Conservation (phyloP, 2,888 invertebrate genomes). For the Eupithecia vulgata region DNA sequence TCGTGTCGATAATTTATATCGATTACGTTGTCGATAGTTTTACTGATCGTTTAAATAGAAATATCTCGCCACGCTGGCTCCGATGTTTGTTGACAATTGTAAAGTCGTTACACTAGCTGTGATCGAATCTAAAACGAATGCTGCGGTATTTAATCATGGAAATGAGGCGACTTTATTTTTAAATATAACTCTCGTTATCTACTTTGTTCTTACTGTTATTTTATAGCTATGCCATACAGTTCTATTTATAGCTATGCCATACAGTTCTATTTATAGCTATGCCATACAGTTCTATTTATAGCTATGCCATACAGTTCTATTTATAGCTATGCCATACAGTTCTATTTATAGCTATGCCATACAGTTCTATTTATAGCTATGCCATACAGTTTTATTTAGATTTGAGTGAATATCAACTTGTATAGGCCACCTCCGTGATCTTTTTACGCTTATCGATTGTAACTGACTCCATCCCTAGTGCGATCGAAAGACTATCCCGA, state of each 20-base stretch:
- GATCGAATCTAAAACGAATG: neutral
- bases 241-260: neutral
- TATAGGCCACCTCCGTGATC: neutral
- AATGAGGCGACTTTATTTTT: neutral
- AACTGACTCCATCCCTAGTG: constrained; percentile 26
- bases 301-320: neutral
- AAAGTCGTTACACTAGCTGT: constrained; percentile 4
- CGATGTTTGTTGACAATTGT: constrained; percentile 8
- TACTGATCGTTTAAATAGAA: constrained; percentile 23
- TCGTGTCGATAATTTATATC: constrained; percentile 23
- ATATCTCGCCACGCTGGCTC: constrained; percentile 1
- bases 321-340: neutral
- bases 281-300: neutral
- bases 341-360: neutral
- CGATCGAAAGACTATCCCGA: constrained; percentile 30
- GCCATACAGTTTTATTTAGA: neutral
- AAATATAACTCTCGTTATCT: neutral
- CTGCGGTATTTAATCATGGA: neutral
- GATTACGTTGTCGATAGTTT: constrained; percentile 20
- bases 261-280: neutral
- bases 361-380: neutral
- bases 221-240: neutral
- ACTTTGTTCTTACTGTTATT: too few relatives aligned
- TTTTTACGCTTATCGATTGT: neutral
- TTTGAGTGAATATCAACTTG: neutral